These are phyloP conservation scores for Megalonaias nervosa DNA, from an alignment of 1,140 invertebrate species.

Conservation along the genomic window DNA sequence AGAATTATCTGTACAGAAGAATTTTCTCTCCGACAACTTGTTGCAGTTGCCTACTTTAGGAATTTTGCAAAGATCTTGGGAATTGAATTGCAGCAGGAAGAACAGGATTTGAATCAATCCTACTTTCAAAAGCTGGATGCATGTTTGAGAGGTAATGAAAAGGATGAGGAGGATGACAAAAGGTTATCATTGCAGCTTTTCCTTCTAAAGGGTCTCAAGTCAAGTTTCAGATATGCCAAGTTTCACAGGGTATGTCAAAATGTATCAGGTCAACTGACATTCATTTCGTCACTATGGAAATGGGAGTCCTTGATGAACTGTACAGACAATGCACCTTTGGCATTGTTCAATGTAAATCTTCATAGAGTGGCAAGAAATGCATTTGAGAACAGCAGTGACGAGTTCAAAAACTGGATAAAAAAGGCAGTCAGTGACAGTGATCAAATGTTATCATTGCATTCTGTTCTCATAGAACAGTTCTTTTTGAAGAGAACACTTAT, in stretches of 20 bases:
- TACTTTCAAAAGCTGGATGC: not conserved
- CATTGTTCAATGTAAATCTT: not conserved
- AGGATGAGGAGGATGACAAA: not conserved
- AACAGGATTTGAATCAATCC: not conserved
- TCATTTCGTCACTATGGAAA: slow-evolving; percentile 8
- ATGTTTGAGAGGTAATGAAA: not conserved
- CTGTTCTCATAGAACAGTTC: too few relatives aligned
- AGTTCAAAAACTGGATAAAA: not conserved
- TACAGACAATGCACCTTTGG: slow-evolving; percentile 9
- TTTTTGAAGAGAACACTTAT: too few relatives aligned
- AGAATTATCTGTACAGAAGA: slow-evolving; percentile 1
- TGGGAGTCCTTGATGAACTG: not conserved
- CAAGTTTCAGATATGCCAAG: not conserved
- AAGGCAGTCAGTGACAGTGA: too few relatives aligned
- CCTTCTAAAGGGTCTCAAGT: slow-evolving; percentile 12
- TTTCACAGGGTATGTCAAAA: not conserved
- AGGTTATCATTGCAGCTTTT: not conserved
- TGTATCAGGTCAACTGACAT: not conserved
- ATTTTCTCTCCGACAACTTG: not conserved
- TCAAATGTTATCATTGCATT: too few relatives aligned
- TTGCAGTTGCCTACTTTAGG: slow-evolving; percentile 17
- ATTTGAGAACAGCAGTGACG: not conserved
- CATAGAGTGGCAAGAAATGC: not conserved
- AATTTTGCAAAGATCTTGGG: not conserved
- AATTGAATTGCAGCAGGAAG: not conserved